A percentile compares a stretch with the other conserved stretches of the same genome.
These are phyloP conservation scores for Cyprinodon variegatus DNA, from an alignment of 2,113 vertebrate species.

Conservation along the genomic window DNA sequence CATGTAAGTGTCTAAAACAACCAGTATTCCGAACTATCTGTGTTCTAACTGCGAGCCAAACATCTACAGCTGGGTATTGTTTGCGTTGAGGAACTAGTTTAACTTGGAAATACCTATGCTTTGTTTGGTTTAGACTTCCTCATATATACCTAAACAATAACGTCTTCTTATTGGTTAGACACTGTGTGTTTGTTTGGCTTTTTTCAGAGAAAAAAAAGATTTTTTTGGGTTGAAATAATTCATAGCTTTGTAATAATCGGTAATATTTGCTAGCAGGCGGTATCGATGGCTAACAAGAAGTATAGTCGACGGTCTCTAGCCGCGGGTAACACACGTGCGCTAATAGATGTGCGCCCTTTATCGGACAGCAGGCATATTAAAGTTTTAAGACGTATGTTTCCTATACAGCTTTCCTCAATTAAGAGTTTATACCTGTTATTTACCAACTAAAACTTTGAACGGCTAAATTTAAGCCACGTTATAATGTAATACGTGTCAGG, in stretches of 20 bases:
- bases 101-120: constrained; percentile 67
- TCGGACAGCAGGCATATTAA: constrained; percentile 45
- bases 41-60: constrained; percentile 7
- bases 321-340: constrained; percentile 62
- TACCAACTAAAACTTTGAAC: neutral
- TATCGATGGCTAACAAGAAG: constrained; percentile 33
- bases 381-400: rapidly evolving
- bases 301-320: constrained; percentile 24
- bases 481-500: neutral
- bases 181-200: neutral
- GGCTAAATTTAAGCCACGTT: neutral
- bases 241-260: neutral
- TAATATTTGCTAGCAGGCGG: constrained; percentile 35
- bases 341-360: constrained; percentile 45
- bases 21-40: neutral
- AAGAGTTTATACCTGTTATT: rapidly evolving
- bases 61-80: constrained; percentile 60
- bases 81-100: constrained; percentile 69
- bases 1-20: constrained; percentile 60
- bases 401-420: rapidly evolving
- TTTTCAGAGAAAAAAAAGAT: neutral
- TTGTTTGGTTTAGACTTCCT: constrained; percentile 58
- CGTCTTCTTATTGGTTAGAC: neutral
- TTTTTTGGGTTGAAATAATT: neutral
- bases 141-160: constrained; percentile 33